These are phyloP conservation scores for Poeciliopsis occidentalis DNA, from an alignment of 2,113 vertebrate species.

Conservation along the genomic window DNA sequence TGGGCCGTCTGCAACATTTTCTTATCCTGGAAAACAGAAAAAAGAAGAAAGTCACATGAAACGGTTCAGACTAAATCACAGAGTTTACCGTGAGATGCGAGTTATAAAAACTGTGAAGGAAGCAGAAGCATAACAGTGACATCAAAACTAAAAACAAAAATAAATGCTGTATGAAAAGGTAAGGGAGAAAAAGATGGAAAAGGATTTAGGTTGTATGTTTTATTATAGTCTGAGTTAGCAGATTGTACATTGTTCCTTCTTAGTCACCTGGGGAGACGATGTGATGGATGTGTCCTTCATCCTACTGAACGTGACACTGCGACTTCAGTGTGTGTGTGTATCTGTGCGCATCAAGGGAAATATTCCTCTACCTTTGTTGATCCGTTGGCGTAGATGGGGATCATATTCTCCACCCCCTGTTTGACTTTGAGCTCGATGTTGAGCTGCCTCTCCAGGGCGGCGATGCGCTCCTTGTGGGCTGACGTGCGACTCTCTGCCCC, in stretches of 20 bases:
- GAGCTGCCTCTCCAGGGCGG: slow-evolving; percentile 88
- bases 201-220: neutral
- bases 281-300: neutral
- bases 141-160: too few relatives aligned
- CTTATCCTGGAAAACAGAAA: slow-evolving; percentile 80
- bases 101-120: neutral
- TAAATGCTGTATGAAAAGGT: neutral
- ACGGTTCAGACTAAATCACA: neutral
- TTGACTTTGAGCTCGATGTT: slow-evolving; percentile 93
- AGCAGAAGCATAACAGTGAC: neutral
- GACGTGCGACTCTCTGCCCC: slow-evolving; percentile 76
- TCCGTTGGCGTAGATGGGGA: slow-evolving; percentile 89
- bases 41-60: neutral
- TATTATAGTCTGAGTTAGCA: too few relatives aligned
- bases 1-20: slow-evolving; percentile 90
- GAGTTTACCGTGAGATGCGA: too few relatives aligned
- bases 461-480: slow-evolving; percentile 81
- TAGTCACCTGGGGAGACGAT: too few relatives aligned
- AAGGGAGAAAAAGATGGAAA: neutral
- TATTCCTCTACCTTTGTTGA: slow-evolving; percentile 81
- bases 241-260: too few relatives aligned
- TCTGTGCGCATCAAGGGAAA: neutral
- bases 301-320: neutral
- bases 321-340: neutral
- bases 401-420: slow-evolving; percentile 93